A percentile compares a stretch with the other conserved stretches of the same genome.
Evolutionary conservation across 2,113 vertebrate species (phyloP).

Genomic region (Recurvirostra avosetta): DNA sequence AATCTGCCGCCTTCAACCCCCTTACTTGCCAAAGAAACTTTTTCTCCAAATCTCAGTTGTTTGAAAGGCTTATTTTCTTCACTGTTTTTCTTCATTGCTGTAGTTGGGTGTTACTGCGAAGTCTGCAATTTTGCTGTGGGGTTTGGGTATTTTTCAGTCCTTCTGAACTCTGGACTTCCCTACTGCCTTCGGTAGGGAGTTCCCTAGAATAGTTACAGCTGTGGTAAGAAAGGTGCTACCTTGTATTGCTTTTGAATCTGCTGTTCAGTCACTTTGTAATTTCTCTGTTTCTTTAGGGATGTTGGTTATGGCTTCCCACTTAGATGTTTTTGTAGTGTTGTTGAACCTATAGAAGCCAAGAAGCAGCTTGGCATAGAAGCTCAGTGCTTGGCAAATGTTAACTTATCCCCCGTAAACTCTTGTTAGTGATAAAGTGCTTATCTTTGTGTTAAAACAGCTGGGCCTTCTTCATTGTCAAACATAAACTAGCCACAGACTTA

Average conservation of each 20-base stretch:
- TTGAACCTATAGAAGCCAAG: not conserved
- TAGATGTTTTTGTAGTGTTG: not conserved
- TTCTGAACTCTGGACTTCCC: not conserved
- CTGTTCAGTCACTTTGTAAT: not conserved
- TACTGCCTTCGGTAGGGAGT: not conserved
- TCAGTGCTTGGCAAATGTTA: not conserved
- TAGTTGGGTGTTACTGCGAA: not conserved
- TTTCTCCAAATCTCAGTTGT: not conserved
- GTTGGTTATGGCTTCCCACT: not conserved
- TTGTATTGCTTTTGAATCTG: not conserved
- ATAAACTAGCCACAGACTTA: not conserved
- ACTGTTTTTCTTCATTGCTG: not conserved
- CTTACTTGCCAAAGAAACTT: not conserved
- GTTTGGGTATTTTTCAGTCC: not conserved
- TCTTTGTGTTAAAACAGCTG: not conserved
- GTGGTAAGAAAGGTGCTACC: not conserved
- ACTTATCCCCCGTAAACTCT: not conserved
- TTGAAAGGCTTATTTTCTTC: not conserved
- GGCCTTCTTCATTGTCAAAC: not conserved
- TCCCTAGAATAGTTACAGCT: not conserved
- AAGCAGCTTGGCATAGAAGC: not conserved
- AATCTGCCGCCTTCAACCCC: not conserved
- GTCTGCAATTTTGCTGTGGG: not conserved
- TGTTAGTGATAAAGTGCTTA: not conserved
- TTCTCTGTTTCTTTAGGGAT: not conserved